These are phyloP conservation scores for Pedionomus torquatus DNA, from an alignment of 2,113 vertebrate genomes.

Conservation along the genomic window DNA sequence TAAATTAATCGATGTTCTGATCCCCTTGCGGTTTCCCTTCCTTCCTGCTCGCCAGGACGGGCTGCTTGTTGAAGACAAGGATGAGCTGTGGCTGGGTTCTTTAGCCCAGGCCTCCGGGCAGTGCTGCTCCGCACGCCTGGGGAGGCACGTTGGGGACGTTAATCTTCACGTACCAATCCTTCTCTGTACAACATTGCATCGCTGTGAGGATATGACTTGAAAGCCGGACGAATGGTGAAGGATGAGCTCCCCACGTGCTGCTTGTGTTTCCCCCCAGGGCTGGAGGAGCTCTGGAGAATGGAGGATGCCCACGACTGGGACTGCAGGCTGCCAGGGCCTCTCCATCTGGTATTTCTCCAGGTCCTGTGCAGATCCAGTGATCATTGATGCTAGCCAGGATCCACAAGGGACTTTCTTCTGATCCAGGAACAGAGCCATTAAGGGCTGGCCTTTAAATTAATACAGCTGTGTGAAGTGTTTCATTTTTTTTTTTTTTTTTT, in stretches of 20 bases:
- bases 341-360: slow-evolving; percentile 23
- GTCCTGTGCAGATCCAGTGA: background rate
- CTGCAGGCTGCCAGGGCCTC: background rate
- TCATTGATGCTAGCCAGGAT: slow-evolving; percentile 8
- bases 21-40: background rate
- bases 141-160: background rate
- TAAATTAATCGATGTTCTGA: slow-evolving; percentile 21
- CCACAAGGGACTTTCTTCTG: background rate
- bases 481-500: background rate
- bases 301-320: background rate
- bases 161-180: background rate
- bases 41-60: background rate
- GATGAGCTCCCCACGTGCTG: background rate
- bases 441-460: slow-evolving; percentile 33
- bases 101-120: background rate
- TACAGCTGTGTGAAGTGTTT: background rate
- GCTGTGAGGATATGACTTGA: background rate
- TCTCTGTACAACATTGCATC: background rate
- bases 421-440: slow-evolving; percentile 5
- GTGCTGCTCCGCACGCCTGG: background rate
- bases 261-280: background rate
- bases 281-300: background rate
- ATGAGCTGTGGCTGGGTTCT: background rate
- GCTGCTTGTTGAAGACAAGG: background rate
- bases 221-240: background rate